Conservation (phyloP, 2,113 vertebrate species). For the Notothenia coriiceps region DNA sequence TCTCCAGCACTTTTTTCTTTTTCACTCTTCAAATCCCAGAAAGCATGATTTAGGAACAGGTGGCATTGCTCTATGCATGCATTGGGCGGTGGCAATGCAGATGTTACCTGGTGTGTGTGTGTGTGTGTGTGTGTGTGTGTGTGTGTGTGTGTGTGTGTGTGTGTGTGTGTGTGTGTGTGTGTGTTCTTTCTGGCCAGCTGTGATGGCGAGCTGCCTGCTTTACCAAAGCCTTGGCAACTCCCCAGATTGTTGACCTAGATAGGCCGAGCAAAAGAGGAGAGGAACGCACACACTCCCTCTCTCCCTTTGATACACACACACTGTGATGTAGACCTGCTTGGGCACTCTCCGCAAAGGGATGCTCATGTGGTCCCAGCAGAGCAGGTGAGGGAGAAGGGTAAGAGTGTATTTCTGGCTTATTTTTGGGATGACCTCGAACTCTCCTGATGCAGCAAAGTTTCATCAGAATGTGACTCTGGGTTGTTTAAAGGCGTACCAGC, state of each 20-base stretch:
- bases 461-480: not conserved
- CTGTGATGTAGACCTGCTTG: constrained; percentile 39
- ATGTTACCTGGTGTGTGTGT: constrained; percentile 68
- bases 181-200: constrained; percentile 57
- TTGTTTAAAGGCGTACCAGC: not conserved
- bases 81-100: constrained; percentile 63
- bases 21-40: not conserved
- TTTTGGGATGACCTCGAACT: constrained; percentile 56
- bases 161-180: too few relatives aligned
- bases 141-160: too few relatives aligned
- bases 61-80: constrained; percentile 40
- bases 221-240: constrained; percentile 62
- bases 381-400: constrained; percentile 48
- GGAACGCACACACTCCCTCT: not conserved
- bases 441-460: constrained; percentile 46
- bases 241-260: constrained; percentile 77
- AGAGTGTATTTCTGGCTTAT: constrained; percentile 8
- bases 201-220: constrained; percentile 72
- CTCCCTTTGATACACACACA: constrained; percentile 20
- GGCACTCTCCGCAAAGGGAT: constrained; percentile 14
- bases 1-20: too few relatives aligned
- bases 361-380: constrained; percentile 31
- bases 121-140: too few relatives aligned
- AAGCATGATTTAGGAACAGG: constrained; percentile 46
- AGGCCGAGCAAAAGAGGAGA: constrained; percentile 45